Percentiles rank a stretch among this genome's conserved stretches.
Conservation (phyloP, 2,113 vertebrate genomes). For the Rhabdornis inornatus region DNA sequence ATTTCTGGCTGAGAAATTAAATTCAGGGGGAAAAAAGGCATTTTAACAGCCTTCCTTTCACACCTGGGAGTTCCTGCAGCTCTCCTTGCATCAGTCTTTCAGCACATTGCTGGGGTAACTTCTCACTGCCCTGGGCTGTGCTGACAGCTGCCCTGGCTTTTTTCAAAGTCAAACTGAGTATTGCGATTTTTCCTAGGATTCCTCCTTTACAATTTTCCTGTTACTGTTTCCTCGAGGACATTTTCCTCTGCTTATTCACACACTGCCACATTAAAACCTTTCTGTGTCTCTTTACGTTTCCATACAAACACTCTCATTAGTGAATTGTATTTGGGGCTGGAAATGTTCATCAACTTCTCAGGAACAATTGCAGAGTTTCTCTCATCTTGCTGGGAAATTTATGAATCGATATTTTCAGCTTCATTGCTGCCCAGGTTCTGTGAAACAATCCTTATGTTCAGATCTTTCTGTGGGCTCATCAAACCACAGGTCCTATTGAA, state of each 20-base stretch:
- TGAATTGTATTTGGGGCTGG: neutral
- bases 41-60: neutral
- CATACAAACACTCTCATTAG: neutral
- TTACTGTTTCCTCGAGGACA: neutral
- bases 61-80: neutral
- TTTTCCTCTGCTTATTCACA: neutral
- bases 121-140: neutral
- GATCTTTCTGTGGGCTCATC: constrained; percentile 52
- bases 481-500: constrained; percentile 21
- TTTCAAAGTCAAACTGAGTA: neutral
- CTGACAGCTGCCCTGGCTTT: neutral
- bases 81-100: neutral
- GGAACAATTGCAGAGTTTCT: neutral
- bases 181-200: neutral
- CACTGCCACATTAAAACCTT: neutral
- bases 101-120: neutral
- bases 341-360: constrained; percentile 2
- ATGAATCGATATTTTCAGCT: constrained; percentile 63
- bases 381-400: constrained; percentile 41
- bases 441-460: constrained; percentile 67
- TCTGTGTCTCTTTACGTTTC: neutral
- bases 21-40: neutral
- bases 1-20: neutral
- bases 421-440: constrained; percentile 59
- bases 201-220: neutral